Conservation (phyloP, 2,888 invertebrate species). For the Cataglyphis livida region DNA sequence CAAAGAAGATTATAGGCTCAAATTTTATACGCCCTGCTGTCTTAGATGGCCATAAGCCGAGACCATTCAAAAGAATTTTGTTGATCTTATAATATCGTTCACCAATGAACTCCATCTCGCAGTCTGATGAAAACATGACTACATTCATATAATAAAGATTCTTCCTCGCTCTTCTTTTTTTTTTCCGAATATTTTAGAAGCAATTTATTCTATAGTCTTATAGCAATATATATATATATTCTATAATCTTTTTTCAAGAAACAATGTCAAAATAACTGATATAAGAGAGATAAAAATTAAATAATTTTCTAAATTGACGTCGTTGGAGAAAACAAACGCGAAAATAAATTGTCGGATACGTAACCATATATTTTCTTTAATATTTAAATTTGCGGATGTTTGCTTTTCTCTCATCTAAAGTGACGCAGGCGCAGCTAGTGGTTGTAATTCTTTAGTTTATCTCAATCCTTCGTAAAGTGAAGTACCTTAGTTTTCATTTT, state of each 20-base stretch:
- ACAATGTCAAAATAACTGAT: not conserved
- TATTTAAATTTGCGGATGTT: slow-evolving; percentile 7
- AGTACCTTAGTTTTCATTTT: not conserved
- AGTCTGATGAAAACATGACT: not conserved
- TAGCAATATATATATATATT: not conserved
- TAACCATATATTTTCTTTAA: not conserved
- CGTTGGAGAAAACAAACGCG: not conserved
- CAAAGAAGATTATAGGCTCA: not conserved
- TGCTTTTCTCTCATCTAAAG: not conserved
- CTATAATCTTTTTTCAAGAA: not conserved
- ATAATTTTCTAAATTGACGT: not conserved
- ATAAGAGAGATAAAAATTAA: not conserved
- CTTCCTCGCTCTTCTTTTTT: too few relatives aligned
- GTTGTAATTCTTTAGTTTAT: not conserved
- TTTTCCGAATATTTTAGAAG: not conserved
- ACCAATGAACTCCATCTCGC: slow-evolving; percentile 34
- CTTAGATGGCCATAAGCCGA: slow-evolving; percentile 46
- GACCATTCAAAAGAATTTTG: slow-evolving; percentile 5
- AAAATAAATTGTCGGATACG: not conserved
- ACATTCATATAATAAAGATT: not conserved
- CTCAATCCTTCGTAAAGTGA: not conserved
- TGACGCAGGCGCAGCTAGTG: not conserved
- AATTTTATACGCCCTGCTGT: not conserved
- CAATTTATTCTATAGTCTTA: not conserved
- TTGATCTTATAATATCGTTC: slow-evolving; percentile 40